Base-by-base conservation (phyloP, 35 echinoderm and acorn worm genomes). In the Apostichopus parvimensis region DNA sequence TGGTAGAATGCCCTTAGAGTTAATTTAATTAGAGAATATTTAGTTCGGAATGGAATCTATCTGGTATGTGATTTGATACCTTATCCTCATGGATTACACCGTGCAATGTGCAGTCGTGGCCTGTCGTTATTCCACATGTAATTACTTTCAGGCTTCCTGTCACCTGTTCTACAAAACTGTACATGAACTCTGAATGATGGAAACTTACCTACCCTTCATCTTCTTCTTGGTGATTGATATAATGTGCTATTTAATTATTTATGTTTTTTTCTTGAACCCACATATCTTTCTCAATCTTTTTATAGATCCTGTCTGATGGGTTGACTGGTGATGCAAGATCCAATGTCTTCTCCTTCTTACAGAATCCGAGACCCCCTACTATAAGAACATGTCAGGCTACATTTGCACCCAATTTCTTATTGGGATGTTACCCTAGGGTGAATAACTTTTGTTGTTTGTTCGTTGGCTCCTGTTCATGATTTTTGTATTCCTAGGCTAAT, bases 371-470 rank as follows among this genome's bases (percentile, higher is more conserved):
- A 66, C 52, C 78, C n/a, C 54, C 93, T 11, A 80, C 72, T 17
- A 78, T 93, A 62, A 90, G 93, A 88, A 26, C 45, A 22, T 98
- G 96, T 77, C 92, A 92, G 71, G 81, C 62, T 22, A 95, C 94
- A 17, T 24, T 61, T 54, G 78, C 91, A 73, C 94, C 96, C 73
- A 13, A 88, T 9, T 98, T 94, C 78, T 90, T 98, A 15, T 86
- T 73, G 25, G 83, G 76, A 34, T 77, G 34, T 20, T 90, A 94
- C 57, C 94, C 92, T 13, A 98, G 95, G 93, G 96, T 98, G 68
- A 77, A 76, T 68, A n/a, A 22, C 13, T 56, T 64, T 78, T 12
- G 12, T 61, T 45, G 12, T 61, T 61, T 78, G 77, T 9, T 9
- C 17, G 77, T 85, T 34, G 82, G 0, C n/a, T 85, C 9, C 45